A percentile compares a stretch with the other conserved stretches of the same genome.
These are phyloP conservation scores for Solenopsis invicta DNA, from an alignment of 1,140 invertebrate genomes.

Conservation along the genomic window DNA sequence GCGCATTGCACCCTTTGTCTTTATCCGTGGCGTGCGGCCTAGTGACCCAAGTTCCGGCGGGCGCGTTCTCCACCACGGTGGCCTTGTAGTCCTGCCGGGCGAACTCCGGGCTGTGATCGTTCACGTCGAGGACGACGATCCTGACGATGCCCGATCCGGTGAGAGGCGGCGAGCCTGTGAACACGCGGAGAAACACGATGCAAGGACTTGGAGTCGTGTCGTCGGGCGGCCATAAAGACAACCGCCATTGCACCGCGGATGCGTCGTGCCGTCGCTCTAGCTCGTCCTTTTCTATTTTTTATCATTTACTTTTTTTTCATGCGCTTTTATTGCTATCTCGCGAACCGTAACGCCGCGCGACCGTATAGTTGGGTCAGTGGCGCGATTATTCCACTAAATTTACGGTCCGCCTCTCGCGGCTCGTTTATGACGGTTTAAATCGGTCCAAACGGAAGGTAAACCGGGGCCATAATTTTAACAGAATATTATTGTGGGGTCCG, in stretches of 20 bases:
- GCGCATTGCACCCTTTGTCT: slow-evolving; percentile 94
- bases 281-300: background rate
- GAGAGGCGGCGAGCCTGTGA: slow-evolving; percentile 94
- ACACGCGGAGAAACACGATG: slow-evolving; percentile 12
- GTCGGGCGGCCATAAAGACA: slow-evolving; percentile 8
- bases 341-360: slow-evolving; percentile 14
- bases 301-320: background rate
- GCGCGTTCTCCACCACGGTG: slow-evolving; percentile 92
- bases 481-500: slow-evolving; percentile 39
- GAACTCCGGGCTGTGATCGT: slow-evolving; percentile 96
- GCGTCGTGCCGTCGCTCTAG: slow-evolving; percentile 22
- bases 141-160: slow-evolving; percentile 95
- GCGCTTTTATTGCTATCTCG: slow-evolving; percentile 40
- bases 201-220: slow-evolving; percentile 9
- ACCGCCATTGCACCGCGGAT: background rate
- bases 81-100: slow-evolving; percentile 93
- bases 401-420: slow-evolving; percentile 42
- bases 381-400: slow-evolving; percentile 56
- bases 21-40: slow-evolving; percentile 92
- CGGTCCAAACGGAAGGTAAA: slow-evolving; percentile 49
- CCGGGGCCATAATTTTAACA: slow-evolving; percentile 52
- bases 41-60: slow-evolving; percentile 91
- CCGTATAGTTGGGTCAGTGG: slow-evolving; percentile 51
- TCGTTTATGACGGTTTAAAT: slow-evolving; percentile 58
- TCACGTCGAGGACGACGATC: slow-evolving; percentile 96